phyloP scores from a whole-genome alignment of 1,140 invertebrate genomes.

The Zaprionus vittiger region DNA sequence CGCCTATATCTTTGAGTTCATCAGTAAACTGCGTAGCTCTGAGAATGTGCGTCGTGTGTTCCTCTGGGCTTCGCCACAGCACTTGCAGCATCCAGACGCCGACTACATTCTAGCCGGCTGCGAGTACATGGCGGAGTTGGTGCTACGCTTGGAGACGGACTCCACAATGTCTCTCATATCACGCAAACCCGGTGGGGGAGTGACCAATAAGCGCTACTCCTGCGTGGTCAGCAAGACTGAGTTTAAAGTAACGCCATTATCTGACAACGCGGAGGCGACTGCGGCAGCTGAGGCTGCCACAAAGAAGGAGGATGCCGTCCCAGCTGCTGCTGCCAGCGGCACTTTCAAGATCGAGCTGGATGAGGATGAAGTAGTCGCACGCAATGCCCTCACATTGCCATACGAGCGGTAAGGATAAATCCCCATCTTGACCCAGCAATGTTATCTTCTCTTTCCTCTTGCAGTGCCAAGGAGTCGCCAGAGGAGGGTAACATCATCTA shows the following conservation, averaged over 20 bases:
- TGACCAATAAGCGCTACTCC: constrained; percentile 63
- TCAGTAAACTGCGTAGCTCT: constrained; percentile 63
- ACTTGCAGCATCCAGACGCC: constrained; percentile 57
- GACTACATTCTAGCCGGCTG: constrained; percentile 67
- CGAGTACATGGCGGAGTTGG: constrained; percentile 74
- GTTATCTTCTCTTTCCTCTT: not conserved
- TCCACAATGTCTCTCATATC: constrained; percentile 59
- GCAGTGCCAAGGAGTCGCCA: constrained; percentile 64
- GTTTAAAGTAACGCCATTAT: constrained; percentile 57
- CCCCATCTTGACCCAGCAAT: not conserved
- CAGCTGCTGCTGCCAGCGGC: constrained; percentile 47
- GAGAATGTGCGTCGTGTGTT: constrained; percentile 72
- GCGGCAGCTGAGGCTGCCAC: constrained; percentile 9
- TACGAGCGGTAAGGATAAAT: constrained; percentile 71
- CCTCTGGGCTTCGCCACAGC: constrained; percentile 65
- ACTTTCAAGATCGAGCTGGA: constrained; percentile 83
- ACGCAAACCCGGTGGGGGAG: constrained; percentile 63
- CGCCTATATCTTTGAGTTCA: constrained; percentile 62
- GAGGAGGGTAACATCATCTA: constrained; percentile 85
- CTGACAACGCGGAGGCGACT: constrained; percentile 9
- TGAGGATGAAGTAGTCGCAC: constrained; percentile 79
- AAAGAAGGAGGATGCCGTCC: constrained; percentile 1
- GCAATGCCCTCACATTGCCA: constrained; percentile 81
- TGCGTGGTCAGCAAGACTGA: constrained; percentile 65
- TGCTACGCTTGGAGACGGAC: constrained; percentile 60